These are phyloP conservation scores for Leptopilina boulardi DNA, from an alignment of 1,140 invertebrate genomes.

Conservation along the genomic window DNA sequence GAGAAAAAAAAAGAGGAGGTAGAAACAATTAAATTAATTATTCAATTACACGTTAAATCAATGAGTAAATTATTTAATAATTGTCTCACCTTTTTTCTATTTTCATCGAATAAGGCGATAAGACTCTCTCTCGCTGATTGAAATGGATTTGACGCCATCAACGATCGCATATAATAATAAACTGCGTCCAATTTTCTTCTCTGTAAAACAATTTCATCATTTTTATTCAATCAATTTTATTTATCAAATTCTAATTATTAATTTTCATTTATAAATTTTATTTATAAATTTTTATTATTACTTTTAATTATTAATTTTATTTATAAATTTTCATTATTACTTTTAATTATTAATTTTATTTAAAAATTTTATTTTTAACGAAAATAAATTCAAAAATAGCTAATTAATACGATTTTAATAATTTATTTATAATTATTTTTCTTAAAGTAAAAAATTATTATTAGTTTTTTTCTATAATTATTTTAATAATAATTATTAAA, in stretches of 20 bases:
- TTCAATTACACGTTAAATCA: neutral
- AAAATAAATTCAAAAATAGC: too few relatives aligned
- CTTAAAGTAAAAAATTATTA: conserved; percentile 22
- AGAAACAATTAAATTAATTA: conserved; percentile 56
- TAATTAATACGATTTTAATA: too few relatives aligned
- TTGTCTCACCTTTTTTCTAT: conserved; percentile 88
- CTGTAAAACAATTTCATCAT: conserved; percentile 81
- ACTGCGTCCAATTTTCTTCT: conserved; percentile 96
- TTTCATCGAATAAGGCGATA: conserved; percentile 93
- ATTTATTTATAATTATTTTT: too few relatives aligned
- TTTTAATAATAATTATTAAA: neutral
- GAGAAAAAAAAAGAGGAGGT: conserved; percentile 73
- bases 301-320: too few relatives aligned
- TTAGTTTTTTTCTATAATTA: too few relatives aligned
- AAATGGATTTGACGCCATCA: conserved; percentile 95
- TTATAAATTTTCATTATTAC: too few relatives aligned
- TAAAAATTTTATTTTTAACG: too few relatives aligned
- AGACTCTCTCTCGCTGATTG: conserved; percentile 92
- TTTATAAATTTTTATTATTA: too few relatives aligned
- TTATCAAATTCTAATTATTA: neutral
- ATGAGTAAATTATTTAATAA: conserved; percentile 21
- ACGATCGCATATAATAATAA: conserved; percentile 96
- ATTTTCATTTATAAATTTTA: too few relatives aligned
- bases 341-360: too few relatives aligned
- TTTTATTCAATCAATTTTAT: too few relatives aligned